These are phyloP conservation scores for Neodon shergylaensis DNA, from an alignment of 2,113 vertebrate species.

Conservation along the genomic window DNA sequence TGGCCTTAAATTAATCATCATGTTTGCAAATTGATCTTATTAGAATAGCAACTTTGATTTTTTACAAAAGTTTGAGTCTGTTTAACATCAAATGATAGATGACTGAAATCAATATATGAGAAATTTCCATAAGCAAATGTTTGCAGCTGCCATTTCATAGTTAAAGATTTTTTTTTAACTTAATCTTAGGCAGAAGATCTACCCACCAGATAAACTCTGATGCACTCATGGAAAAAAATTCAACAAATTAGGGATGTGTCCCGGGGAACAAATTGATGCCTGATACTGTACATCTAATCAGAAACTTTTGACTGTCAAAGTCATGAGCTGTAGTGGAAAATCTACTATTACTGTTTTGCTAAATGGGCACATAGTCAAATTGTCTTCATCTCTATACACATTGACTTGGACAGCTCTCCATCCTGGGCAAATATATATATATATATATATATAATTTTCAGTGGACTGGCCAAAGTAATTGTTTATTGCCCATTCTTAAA, in stretches of 20 bases:
- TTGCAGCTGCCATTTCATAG: background rate
- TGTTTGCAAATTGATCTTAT: background rate
- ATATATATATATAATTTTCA: background rate
- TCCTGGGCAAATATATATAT: no score
- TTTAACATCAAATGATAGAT: background rate
- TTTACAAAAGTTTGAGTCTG: background rate
- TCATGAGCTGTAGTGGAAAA: background rate
- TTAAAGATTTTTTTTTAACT: background rate
- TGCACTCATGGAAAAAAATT: background rate
- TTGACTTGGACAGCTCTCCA: no score
- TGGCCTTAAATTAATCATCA: conserved; percentile 22
- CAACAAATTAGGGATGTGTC: background rate
- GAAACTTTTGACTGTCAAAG: background rate
- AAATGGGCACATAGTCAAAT: background rate
- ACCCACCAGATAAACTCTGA: background rate
- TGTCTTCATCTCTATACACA: background rate
- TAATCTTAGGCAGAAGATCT: background rate
- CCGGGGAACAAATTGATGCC: background rate
- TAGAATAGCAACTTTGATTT: conserved; percentile 10
- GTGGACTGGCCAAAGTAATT: background rate
- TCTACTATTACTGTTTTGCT: background rate
- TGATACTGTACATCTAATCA: background rate
- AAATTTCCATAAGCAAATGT: background rate
- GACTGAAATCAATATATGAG: background rate
- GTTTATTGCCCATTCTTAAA: background rate